Conservation (phyloP, 2,113 vertebrate genomes). For the Clarias magur region DNA sequence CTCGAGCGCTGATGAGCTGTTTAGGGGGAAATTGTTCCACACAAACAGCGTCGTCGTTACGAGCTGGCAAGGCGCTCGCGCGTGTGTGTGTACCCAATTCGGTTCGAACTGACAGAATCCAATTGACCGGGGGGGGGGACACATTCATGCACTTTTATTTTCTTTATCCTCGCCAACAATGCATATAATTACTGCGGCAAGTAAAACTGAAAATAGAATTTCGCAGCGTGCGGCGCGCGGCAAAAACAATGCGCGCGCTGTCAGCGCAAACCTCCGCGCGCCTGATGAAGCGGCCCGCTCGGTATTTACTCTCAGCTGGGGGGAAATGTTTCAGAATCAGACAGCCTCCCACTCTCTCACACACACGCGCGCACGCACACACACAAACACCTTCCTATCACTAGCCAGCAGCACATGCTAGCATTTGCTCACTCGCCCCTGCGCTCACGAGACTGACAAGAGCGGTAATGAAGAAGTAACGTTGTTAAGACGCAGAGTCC, state of each 20-base stretch:
- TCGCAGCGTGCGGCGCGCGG: slow-evolving; percentile 68
- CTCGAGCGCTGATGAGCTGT: slow-evolving; percentile 80
- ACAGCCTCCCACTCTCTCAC: neutral
- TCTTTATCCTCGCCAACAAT: slow-evolving; percentile 83
- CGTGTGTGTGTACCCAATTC: slow-evolving; percentile 77
- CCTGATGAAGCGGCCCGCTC: slow-evolving; percentile 68
- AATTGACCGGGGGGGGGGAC: slow-evolving; percentile 82
- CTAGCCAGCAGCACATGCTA: neutral
- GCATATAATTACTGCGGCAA: slow-evolving; percentile 81
- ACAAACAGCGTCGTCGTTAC: slow-evolving; percentile 81
- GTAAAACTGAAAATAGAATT: slow-evolving; percentile 83
- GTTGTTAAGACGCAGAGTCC: slow-evolving; percentile 24
- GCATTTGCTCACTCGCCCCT: slow-evolving; percentile 36
- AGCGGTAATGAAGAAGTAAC: slow-evolving; percentile 39
- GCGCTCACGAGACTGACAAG: slow-evolving; percentile 26
- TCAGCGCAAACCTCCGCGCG: slow-evolving; percentile 69
- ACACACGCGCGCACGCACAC: neutral
- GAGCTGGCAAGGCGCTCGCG: slow-evolving; percentile 75
- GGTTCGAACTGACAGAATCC: slow-evolving; percentile 83
- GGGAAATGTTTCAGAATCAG: slow-evolving; percentile 48
- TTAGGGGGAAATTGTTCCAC: slow-evolving; percentile 82
- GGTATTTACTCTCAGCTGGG: slow-evolving; percentile 58
- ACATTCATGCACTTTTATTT: slow-evolving; percentile 82
- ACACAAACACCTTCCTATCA: slow-evolving; percentile 1
- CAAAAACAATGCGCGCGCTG: slow-evolving; percentile 77